Conservation (phyloP, 2,797 vertebrate species). For the Bothrops alternatus region DNA sequence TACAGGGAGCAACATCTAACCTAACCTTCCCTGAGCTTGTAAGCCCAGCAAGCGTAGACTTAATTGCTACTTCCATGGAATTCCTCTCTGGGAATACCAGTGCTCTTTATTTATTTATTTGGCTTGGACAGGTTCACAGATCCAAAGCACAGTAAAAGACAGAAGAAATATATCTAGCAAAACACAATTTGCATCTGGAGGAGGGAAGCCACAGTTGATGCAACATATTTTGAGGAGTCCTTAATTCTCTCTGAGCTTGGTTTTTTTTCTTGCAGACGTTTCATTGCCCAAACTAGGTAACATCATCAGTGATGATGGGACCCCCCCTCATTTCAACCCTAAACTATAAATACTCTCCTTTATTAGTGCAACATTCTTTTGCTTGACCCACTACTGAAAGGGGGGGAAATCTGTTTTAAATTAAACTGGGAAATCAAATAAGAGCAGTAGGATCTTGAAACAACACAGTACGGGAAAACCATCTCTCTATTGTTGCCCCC, state of each 20-base stretch:
- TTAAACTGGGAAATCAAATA: not conserved
- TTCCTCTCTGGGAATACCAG: not conserved
- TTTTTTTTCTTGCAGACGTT: not conserved
- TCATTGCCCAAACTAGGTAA: not conserved
- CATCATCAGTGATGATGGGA: not conserved
- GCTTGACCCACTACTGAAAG: not conserved
- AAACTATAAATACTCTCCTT: not conserved
- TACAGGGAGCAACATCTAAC: not conserved
- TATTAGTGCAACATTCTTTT: not conserved
- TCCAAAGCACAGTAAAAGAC: not conserved
- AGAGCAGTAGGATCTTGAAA: not conserved
- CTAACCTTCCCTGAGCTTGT: not conserved
- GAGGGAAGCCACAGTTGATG: not conserved
- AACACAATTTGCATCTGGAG: not conserved
- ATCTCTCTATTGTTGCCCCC: not conserved
- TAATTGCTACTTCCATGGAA: not conserved
- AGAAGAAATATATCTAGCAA: not conserved
- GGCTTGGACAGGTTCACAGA: not conserved
- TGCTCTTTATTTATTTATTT: not conserved
- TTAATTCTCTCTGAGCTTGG: not conserved
- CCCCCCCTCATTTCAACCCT: not conserved
- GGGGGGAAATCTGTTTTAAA: not conserved
- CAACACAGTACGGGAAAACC: not conserved
- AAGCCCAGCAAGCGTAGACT: not conserved
- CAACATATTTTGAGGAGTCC: not conserved